A percentile compares a stretch with the other conserved stretches of the same genome.
Evolutionary conservation across 2,888 invertebrate genomes (phyloP).

Genomic region (Odontomyia ornata): DNA sequence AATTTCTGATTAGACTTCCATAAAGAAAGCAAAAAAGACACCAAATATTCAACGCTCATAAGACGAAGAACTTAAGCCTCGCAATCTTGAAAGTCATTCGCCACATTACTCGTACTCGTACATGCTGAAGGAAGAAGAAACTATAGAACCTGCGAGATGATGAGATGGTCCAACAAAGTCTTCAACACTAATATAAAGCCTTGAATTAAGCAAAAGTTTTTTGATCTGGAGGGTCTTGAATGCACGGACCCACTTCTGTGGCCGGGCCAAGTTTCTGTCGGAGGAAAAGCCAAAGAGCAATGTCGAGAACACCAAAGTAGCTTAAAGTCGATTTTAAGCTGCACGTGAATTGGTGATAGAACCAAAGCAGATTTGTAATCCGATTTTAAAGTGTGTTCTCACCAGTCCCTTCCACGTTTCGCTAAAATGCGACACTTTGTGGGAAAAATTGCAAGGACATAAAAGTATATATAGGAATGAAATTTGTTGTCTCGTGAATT

Average conservation of each 20-base stretch:
- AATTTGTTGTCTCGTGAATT: background rate
- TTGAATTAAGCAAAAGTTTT: background rate
- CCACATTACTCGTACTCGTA: too few species aligned
- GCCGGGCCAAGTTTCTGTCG: background rate
- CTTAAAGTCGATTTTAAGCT: conserved; percentile 12
- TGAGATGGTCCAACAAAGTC: background rate
- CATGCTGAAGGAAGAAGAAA: conserved; percentile 11
- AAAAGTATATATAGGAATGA: conserved; percentile 6
- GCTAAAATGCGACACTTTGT: background rate
- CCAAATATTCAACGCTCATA: too few species aligned
- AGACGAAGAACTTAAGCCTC: conserved; percentile 13
- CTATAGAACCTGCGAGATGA: background rate
- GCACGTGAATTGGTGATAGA: conserved; percentile 2
- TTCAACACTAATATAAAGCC: background rate
- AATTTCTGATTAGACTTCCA: conserved; percentile 39
- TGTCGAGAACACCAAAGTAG: conserved; percentile 24
- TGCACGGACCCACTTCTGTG: background rate
- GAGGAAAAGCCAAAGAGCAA: background rate
- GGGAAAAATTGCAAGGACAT: background rate
- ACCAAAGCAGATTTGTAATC: conserved; percentile 12
- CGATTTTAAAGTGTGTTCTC: conserved; percentile 16
- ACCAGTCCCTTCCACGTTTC: too few species aligned
- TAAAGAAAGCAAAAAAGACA: conserved; percentile 1
- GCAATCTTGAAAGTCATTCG: conserved; percentile 24
- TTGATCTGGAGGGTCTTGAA: background rate